phyloP scores from a whole-genome alignment of 2,113 vertebrate genomes.

The Macquaria ambigua region DNA sequence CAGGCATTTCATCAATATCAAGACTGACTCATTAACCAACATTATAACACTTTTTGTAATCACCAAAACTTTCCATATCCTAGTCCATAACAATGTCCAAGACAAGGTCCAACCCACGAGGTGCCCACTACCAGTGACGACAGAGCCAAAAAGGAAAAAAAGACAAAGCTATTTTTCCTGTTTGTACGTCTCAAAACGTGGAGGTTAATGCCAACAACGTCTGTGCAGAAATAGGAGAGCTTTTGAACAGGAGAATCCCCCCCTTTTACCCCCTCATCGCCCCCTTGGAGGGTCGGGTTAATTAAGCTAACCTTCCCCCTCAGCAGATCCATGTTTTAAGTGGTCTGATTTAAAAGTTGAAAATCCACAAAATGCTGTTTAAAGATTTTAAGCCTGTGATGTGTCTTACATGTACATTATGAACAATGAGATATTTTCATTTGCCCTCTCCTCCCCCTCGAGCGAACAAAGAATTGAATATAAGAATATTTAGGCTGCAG shows the following conservation, averaged over 20 bases:
- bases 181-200: neutral
- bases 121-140: neutral
- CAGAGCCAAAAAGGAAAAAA: constrained; percentile 45
- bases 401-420: constrained; percentile 51
- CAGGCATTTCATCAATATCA: neutral
- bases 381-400: constrained; percentile 42
- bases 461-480: constrained; percentile 54
- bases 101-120: neutral
- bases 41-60: neutral
- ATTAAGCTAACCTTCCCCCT: neutral
- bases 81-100: neutral
- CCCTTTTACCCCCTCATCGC: neutral
- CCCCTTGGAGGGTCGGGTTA: neutral
- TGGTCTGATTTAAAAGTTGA: constrained; percentile 20
- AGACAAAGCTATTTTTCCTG: neutral
- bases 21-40: too few relatives aligned
- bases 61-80: neutral
- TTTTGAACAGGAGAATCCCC: neutral
- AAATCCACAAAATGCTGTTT: constrained; percentile 32
- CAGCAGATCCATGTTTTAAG: constrained; percentile 37
- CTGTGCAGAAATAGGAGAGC: constrained; percentile 6
- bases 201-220: neutral
- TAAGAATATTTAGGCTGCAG: constrained; percentile 18
- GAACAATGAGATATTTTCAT: constrained; percentile 37
- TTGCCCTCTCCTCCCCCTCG: neutral